These are phyloP conservation scores for Macrophya annulata DNA, from an alignment of 2,888 invertebrate genomes.

Conservation along the genomic window DNA sequence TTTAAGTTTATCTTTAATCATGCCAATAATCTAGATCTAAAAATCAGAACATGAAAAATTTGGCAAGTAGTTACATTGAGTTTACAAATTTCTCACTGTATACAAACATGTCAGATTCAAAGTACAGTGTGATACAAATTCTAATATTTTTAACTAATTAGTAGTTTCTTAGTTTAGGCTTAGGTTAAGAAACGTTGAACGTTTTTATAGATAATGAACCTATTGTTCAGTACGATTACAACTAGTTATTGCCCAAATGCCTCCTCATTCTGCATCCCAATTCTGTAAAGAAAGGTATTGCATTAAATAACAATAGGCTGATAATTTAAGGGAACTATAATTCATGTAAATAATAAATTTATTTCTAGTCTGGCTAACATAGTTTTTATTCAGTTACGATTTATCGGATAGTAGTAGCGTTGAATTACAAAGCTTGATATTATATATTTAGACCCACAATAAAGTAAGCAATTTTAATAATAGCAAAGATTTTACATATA, in stretches of 20 bases:
- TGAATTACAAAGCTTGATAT: neutral
- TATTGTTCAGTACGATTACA: constrained; percentile 9
- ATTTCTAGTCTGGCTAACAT: neutral
- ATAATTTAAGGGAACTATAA: constrained; percentile 1
- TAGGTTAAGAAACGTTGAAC: neutral
- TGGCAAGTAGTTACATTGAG: neutral
- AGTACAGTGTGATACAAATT: constrained; percentile 37
- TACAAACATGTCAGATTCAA: constrained; percentile 8
- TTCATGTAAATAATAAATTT: neutral
- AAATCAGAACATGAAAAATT: neutral
- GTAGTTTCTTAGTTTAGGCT: neutral
- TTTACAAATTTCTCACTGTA: constrained; percentile 22
- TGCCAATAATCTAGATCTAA: neutral
- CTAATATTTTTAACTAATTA: neutral
- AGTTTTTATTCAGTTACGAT: neutral
- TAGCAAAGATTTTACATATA: neutral
- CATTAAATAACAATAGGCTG: neutral
- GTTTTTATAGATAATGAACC: neutral
- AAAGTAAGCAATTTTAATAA: neutral
- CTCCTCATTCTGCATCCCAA: neutral
- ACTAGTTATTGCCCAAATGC: neutral
- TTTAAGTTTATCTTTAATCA: neutral
- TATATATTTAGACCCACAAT: neutral
- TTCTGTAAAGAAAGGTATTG: constrained; percentile 12
- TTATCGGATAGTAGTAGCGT: neutral